These are phyloP conservation scores for Phaethon lepturus DNA, from an alignment of 2,113 vertebrate genomes.

Conservation along the genomic window DNA sequence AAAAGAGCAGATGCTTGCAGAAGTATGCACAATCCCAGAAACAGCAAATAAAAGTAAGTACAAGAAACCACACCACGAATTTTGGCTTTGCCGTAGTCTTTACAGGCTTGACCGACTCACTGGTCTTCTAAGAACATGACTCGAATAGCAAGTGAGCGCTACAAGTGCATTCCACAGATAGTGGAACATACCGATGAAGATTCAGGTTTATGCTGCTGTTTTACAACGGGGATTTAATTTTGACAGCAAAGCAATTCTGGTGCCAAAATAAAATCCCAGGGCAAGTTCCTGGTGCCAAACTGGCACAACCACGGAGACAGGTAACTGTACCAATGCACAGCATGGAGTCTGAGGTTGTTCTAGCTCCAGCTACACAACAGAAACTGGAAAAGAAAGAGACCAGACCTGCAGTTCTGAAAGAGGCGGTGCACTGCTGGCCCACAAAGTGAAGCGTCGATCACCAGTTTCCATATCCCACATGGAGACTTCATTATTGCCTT, in stretches of 20 bases:
- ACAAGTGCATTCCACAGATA: neutral
- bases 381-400: neutral
- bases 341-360: neutral
- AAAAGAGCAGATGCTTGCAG: neutral
- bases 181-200: neutral
- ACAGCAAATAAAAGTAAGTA: neutral
- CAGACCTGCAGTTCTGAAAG: conserved; percentile 95
- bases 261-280: neutral
- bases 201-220: neutral
- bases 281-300: neutral
- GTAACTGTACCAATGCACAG: neutral
- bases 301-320: neutral
- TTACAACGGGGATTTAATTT: neutral
- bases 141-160: neutral
- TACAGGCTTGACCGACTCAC: neutral
- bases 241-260: neutral
- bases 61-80: neutral
- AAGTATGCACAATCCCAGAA: neutral
- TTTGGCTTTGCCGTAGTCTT: neutral
- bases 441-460: conserved; percentile 93
- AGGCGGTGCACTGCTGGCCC: conserved; percentile 94
- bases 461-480: conserved; percentile 99
- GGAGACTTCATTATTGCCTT: conserved; percentile 98
- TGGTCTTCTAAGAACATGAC: neutral
- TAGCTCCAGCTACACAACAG: neutral